Evolutionary conservation across 2,797 vertebrate genomes (phyloP), one percentile per base, ranked within the genome.

Genomic region (Tragopan temminckii): DNA sequence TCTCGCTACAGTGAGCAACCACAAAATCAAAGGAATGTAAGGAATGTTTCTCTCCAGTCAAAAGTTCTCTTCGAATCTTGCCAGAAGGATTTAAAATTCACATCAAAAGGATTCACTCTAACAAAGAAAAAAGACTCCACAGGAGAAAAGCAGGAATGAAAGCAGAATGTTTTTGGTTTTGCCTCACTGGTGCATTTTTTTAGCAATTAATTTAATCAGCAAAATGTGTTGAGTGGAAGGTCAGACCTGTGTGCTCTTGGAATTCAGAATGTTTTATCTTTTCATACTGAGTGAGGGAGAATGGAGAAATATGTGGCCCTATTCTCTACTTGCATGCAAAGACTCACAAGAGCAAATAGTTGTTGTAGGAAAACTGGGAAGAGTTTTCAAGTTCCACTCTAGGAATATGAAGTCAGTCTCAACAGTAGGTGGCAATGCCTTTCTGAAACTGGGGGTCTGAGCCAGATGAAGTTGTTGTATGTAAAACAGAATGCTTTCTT

Each of bases 21-120:
- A 95, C 90, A 94, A 87, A 90, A 88, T 95, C 72, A 85, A 42
- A 89, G 66, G 94, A 94, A 96, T 94, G 85, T 27, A 6, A 80
- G 91, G 93, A 95, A 96, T 94, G 93, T 90, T 53, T 29, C 86
- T 93, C 93, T 95, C 58, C 81, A 78, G 81, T 85, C 66, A 68
- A 94, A 95, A 76, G 57, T 89, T 81, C 86, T 66, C 91, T 90
- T 94, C 36, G 0, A 45, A 94, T 88, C 78, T 76, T 80, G 88
- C 75, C 93, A 90, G 91, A 85, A 95, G 81, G 88, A 59, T 94
- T 94, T 89, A 69, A 93, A 94, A 75, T 64, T 52, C 89, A 79
- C 77, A 92, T 91, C 80, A 76, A 84, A 92, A 62, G 80, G 80
- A 88, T 95, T 95, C 77, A 38, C 31, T 23, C 31, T 76, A 55